These are phyloP conservation scores for Phania funesta DNA, from an alignment of 2,888 invertebrate genomes.

Conservation along the genomic window DNA sequence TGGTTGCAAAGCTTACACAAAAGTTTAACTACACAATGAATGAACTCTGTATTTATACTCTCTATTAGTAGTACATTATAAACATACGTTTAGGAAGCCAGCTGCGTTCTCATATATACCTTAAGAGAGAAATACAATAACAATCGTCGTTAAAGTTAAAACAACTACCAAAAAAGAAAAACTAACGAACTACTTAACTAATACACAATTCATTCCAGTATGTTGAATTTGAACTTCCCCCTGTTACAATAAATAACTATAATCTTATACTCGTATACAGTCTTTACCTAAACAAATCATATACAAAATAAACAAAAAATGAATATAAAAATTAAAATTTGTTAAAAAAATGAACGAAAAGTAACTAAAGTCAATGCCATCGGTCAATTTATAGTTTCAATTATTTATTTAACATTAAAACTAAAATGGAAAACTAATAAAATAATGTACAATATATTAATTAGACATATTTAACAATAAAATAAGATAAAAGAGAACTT, in stretches of 20 bases:
- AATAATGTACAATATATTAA: conserved; percentile 67
- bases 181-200: background rate
- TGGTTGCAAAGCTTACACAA: background rate
- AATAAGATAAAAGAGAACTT: conserved; percentile 1
- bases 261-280: conserved; percentile 23
- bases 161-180: conserved; percentile 17
- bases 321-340: background rate
- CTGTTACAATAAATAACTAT: conserved; percentile 37
- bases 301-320: conserved; percentile 5
- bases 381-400: conserved; percentile 62
- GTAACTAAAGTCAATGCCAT: conserved; percentile 35
- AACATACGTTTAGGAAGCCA: too few species aligned
- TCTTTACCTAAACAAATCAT: conserved; percentile 9
- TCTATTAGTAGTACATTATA: too few species aligned
- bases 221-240: conserved; percentile 35
- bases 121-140: too few species aligned
- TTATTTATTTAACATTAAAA: conserved; percentile 49
- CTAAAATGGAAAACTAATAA: conserved; percentile 32
- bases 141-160: conserved; percentile 33
- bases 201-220: conserved; percentile 12
- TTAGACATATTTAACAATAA: conserved; percentile 21
- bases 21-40: too few species aligned
- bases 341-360: background rate
- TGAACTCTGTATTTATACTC: too few species aligned
- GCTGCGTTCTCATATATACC: too few species aligned